Evolutionary conservation across 2,113 vertebrate genomes (phyloP), one percentile per base, ranked within the genome.

Genomic region (Ardeotis arabs): DNA sequence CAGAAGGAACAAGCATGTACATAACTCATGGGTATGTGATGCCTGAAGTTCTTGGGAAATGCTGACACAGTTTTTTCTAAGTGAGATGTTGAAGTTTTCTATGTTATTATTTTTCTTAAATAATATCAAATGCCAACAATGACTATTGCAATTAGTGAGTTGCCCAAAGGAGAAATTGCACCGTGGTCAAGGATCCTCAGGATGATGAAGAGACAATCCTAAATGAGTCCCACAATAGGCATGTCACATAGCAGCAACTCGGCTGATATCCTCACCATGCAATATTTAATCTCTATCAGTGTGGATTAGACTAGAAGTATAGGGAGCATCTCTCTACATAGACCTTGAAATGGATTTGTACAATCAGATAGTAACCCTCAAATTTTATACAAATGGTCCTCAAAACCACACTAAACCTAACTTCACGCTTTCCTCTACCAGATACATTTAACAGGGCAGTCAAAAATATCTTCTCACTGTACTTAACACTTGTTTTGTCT

Each of bases 401-500:
- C 41, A 69, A 70, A 92, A 25, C 12, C 41, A 50, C 68, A 74
- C 10, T 77, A 89, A 73, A 70, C 29, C 21, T 45, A 41, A 60
- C 3, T 91, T 87, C 33, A 67, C 91, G 6, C 9, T 93, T 94
- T 59, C 21, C 25, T 88, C 10, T 82, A 25, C 37, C 18, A 85
- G 50, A 66, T 8, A 0, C 53, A 37, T 89, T 90, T 79, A 92
- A 96, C 64, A 84, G 44, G 47, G 29, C 59, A 59, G 59, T 76
- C 55, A 94, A 95, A 96, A 94, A 90, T 93, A 96, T 84, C 76
- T 66, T 85, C 50, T 86, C 41, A 35, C 63, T 80, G 23, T 33
- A 44, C 49, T 89, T 60, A 37, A 37, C 24, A 52, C 33, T 86
- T 2, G 0, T 87, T 94, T 91, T 76, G 70, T 89, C 80, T 84